These are phyloP conservation scores for Strigamia transsilvanica DNA, from an alignment of 2,888 invertebrate species.

Conservation along the genomic window DNA sequence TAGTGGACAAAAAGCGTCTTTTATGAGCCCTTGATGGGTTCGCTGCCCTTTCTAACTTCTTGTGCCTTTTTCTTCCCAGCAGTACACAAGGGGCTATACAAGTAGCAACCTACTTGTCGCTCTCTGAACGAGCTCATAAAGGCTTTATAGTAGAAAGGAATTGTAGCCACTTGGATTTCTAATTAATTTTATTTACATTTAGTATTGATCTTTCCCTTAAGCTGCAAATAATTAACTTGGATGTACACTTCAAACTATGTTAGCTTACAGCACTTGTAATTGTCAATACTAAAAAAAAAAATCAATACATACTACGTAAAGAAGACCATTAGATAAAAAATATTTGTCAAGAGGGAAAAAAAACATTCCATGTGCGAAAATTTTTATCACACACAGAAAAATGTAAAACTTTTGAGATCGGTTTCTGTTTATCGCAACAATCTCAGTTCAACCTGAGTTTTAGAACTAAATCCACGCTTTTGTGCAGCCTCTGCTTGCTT, in stretches of 20 bases:
- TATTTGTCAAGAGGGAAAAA: not conserved
- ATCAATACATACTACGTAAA: not conserved
- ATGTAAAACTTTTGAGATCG: not conserved
- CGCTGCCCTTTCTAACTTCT: conserved; percentile 34
- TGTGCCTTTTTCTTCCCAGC: not conserved
- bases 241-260: not conserved
- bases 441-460: conserved; percentile 33
- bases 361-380: not conserved
- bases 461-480: conserved; percentile 27
- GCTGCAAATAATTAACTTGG: conserved; percentile 18
- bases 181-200: conserved; percentile 50
- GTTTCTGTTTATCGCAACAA: conserved; percentile 15
- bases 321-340: not conserved
- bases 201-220: conserved; percentile 22
- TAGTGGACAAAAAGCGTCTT: conserved; percentile 43
- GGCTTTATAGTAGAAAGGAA: conserved; percentile 31
- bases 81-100: conserved; percentile 27
- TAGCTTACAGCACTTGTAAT: not conserved
- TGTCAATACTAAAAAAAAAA: not conserved
- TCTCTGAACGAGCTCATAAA: conserved; percentile 46
- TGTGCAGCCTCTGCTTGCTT: conserved; percentile 17
- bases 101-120: conserved; percentile 36
- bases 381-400: not conserved
- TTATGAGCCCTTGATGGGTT: conserved; percentile 40
- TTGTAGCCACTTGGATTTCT: conserved; percentile 48